A percentile compares a stretch with the other conserved stretches of the same genome.
Conservation (phyloP, 35 echinoderm and acorn worm species). For the Strongylocentrotus purpuratus region DNA sequence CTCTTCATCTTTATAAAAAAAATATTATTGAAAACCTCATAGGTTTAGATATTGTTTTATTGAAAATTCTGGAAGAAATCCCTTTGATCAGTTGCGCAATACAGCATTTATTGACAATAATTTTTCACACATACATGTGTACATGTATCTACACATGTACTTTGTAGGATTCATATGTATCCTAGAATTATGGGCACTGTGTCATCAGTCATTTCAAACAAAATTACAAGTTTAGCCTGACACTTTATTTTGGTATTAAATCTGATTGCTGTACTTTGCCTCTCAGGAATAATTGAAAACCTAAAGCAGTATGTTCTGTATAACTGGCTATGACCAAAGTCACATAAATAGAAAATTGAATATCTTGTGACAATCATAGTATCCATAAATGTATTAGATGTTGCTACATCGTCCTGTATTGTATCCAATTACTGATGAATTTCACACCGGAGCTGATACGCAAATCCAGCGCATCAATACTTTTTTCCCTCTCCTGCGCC, state of each 20-base stretch:
- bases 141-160: too few relatives aligned
- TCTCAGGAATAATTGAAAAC: neutral
- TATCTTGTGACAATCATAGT: constrained; percentile 43
- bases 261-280: neutral
- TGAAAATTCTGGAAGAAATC: too few relatives aligned
- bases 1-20: neutral
- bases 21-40: too few relatives aligned
- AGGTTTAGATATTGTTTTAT: too few relatives aligned
- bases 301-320: neutral
- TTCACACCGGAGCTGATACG: constrained; percentile 35
- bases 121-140: too few relatives aligned
- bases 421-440: constrained; percentile 38
- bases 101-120: too few relatives aligned
- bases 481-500: neutral
- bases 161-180: too few relatives aligned
- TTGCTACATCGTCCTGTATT: constrained; percentile 11
- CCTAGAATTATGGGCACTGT: too few relatives aligned
- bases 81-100: too few relatives aligned
- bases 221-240: too few relatives aligned
- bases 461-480: constrained; percentile 48
- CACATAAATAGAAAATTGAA: constrained; percentile 42
- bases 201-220: too few relatives aligned
- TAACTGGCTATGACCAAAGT: neutral
- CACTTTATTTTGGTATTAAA: too few relatives aligned
- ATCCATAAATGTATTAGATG: constrained; percentile 39